phyloP scores from a whole-genome alignment of 1,140 invertebrate species.

The Drosophila funebris region DNA sequence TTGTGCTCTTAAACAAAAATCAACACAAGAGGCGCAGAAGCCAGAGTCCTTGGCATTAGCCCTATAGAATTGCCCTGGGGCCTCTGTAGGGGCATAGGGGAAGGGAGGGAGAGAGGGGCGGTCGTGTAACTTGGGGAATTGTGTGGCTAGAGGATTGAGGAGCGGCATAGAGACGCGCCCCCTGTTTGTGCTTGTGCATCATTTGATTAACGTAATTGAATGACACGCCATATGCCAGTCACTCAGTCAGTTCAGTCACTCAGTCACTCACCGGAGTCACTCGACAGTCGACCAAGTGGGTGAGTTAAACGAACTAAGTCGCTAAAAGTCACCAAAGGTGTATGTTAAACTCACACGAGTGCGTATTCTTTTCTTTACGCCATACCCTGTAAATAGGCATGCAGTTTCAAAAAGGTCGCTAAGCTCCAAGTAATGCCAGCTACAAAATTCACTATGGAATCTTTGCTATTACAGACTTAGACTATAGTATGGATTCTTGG shows the following conservation, averaged over 20 bases:
- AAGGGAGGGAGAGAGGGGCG: background rate
- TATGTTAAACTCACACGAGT: slow-evolving; percentile 47
- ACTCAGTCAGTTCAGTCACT: slow-evolving; percentile 50
- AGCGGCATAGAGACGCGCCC: background rate
- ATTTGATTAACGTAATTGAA: slow-evolving; percentile 82
- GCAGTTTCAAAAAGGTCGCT: background rate
- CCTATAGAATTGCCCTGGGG: slow-evolving; percentile 23
- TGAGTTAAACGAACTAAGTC: slow-evolving; percentile 31
- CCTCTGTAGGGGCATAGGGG: background rate
- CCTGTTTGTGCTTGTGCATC: slow-evolving; percentile 72
- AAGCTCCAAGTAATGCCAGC: too few species aligned
- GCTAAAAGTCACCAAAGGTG: slow-evolving; percentile 61
- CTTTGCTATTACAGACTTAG: too few species aligned
- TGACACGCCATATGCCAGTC: slow-evolving; percentile 56
- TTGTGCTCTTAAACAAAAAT: slow-evolving; percentile 48
- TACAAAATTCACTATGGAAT: too few species aligned
- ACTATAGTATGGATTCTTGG: too few species aligned
- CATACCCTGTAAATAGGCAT: background rate
- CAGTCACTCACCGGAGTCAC: slow-evolving; percentile 18
- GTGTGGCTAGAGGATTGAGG: background rate
- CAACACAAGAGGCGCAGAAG: slow-evolving; percentile 36
- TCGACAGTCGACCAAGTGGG: background rate
- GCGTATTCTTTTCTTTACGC: background rate
- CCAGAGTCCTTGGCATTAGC: slow-evolving; percentile 39
- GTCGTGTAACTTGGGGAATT: background rate